A percentile compares a stretch with the other conserved stretches of the same genome.
phyloP scores from a whole-genome alignment of 2,113 vertebrate species.

The Pongo abelii region DNA sequence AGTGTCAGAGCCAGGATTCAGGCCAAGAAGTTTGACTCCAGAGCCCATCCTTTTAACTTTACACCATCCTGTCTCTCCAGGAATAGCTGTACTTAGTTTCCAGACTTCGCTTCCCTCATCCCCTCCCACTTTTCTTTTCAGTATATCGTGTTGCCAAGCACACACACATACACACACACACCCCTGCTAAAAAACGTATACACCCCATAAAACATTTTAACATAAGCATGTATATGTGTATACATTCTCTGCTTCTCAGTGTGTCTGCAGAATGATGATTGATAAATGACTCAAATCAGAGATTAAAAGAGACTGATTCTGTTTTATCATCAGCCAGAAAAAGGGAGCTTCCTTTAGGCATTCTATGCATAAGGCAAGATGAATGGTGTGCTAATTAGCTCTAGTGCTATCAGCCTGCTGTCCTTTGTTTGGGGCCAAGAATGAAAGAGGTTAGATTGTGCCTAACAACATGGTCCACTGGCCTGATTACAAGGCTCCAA shows the following conservation, averaged over 20 bases:
- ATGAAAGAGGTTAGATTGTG: slow-evolving; percentile 59
- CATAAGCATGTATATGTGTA: background rate
- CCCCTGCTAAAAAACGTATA: background rate
- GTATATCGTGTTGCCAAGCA: background rate
- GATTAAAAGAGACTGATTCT: slow-evolving; percentile 45
- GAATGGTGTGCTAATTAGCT: slow-evolving; percentile 67
- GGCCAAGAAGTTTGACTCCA: background rate
- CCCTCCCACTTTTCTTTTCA: background rate
- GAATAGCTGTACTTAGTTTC: background rate
- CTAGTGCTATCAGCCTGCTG: slow-evolving; percentile 50
- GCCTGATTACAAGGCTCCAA: slow-evolving; percentile 66
- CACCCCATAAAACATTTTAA: background rate
- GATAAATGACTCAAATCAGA: slow-evolving; percentile 54
- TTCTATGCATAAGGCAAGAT: slow-evolving; percentile 60
- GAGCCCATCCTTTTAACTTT: background rate
- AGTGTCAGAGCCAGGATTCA: background rate
- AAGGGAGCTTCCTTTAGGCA: slow-evolving; percentile 58
- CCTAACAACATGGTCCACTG: slow-evolving; percentile 70
- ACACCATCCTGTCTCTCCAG: background rate
- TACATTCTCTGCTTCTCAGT: slow-evolving; percentile 5
- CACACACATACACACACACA: background rate
- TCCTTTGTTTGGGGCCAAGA: slow-evolving; percentile 63
- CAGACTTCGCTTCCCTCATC: background rate
- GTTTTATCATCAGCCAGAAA: slow-evolving; percentile 45
- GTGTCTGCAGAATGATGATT: slow-evolving; percentile 17